Evolutionary conservation across 2,113 vertebrate species (phyloP).

Genomic region (Rhabdornis inornatus): DNA sequence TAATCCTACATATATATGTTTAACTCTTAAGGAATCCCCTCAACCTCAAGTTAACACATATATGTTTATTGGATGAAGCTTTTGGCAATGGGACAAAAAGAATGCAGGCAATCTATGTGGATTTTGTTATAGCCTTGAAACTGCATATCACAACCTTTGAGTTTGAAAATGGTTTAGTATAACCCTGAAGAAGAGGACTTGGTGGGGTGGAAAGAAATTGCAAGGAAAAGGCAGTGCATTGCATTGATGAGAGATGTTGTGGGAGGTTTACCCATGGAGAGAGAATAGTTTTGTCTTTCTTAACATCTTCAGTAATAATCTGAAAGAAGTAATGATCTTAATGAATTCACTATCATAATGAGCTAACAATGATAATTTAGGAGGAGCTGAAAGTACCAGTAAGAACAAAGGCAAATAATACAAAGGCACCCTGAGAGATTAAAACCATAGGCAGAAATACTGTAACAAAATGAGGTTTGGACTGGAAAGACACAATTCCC

Average conservation of each 20-base stretch:
- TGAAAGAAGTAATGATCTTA: conserved; percentile 52
- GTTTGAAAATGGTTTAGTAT: background rate
- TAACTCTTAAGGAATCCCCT: background rate
- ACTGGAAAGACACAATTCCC: conserved; percentile 57
- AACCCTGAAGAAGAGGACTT: background rate
- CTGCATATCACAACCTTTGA: background rate
- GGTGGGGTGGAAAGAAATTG: background rate
- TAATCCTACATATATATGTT: background rate
- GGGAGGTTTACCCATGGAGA: background rate
- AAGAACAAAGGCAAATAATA: conserved; percentile 57
- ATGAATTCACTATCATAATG: conserved; percentile 53
- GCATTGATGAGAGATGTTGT: background rate
- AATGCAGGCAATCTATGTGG: background rate
- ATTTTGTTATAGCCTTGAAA: background rate
- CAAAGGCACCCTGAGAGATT: conserved; percentile 47
- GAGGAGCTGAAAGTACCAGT: conserved; percentile 47
- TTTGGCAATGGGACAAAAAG: background rate
- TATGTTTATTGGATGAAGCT: background rate
- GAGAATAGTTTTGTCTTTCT: conserved; percentile 26
- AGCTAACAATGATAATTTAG: conserved; percentile 62
- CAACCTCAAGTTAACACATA: background rate
- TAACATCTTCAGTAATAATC: conserved; percentile 18
- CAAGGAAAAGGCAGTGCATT: background rate
- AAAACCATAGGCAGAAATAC: conserved; percentile 54
- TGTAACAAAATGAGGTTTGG: conserved; percentile 53